These are phyloP conservation scores for Eospalax fontanierii DNA, from an alignment of 2,797 vertebrate species.

Conservation along the genomic window DNA sequence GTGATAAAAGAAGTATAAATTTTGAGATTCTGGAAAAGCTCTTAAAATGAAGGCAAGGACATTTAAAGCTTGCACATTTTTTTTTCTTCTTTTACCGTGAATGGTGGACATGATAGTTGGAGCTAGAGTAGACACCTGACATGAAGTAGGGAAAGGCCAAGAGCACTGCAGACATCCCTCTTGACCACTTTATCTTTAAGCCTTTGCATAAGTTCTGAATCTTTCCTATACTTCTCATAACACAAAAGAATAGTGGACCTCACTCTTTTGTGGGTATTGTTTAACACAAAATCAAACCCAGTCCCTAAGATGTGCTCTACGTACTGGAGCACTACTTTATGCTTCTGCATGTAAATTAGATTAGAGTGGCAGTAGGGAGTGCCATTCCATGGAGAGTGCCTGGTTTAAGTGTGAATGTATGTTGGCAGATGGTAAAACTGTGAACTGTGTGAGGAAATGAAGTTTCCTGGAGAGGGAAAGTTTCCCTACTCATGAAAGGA, in stretches of 20 bases:
- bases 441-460: not conserved
- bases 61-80: not conserved
- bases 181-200: not conserved
- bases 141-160: not conserved
- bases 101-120: not conserved
- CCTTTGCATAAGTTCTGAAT: not conserved
- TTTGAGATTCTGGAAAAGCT: slow-evolving; percentile 27
- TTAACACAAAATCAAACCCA: not conserved
- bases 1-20: slow-evolving; percentile 18
- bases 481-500: not conserved
- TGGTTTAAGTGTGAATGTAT: not conserved
- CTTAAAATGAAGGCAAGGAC: not conserved
- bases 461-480: not conserved
- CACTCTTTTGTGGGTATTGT: not conserved
- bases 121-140: not conserved
- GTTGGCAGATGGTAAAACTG: slow-evolving; percentile 12
- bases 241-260: not conserved
- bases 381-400: not conserved
- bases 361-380: not conserved
- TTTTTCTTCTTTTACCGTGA: not conserved
- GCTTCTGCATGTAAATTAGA: not conserved
- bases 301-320: not conserved
- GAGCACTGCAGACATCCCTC: not conserved
- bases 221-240: not conserved
- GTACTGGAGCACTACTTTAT: not conserved